Conservation (phyloP, 2,888 invertebrate species). For the Bunonema sp. region DNA sequence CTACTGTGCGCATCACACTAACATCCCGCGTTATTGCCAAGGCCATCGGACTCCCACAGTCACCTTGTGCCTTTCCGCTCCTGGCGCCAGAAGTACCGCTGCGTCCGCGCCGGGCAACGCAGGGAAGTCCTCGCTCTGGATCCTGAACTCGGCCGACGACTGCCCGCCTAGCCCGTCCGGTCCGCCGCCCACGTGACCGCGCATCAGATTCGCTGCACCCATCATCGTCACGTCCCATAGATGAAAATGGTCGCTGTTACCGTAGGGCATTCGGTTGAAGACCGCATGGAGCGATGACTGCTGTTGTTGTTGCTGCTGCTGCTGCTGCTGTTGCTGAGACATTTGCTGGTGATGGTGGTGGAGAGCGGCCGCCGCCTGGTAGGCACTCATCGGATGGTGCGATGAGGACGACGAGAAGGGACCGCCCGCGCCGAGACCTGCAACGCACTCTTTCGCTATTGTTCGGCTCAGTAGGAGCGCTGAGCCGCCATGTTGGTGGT, state of each 20-base stretch:
- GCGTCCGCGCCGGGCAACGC: constrained; percentile 73
- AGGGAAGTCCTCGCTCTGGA: constrained; percentile 97
- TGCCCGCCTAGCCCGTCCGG: too few species aligned
- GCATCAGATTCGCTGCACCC: constrained; percentile 32
- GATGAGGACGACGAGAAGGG: constrained; percentile 2
- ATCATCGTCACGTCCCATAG: too few species aligned
- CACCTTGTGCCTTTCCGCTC: too few species aligned
- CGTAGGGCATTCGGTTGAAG: not conserved
- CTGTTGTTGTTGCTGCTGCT: not conserved
- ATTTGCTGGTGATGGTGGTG: constrained; percentile 1
- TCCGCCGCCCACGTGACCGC: too few species aligned
- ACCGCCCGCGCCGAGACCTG: too few species aligned
- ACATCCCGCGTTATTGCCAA: too few species aligned
- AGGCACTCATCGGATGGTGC: not conserved
- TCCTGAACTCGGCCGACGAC: constrained; percentile 51
- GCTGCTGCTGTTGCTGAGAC: constrained; percentile 2
- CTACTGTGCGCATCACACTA: too few species aligned
- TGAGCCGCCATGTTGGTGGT: too few species aligned
- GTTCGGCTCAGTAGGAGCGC: too few species aligned
- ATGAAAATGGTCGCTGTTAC: not conserved
- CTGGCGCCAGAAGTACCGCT: too few species aligned
- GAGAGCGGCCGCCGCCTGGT: not conserved
- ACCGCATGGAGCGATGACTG: not conserved
- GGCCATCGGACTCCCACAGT: too few species aligned
- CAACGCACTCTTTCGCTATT: too few species aligned